Evolutionary conservation across 2,888 invertebrate genomes (phyloP).

Genomic region (Andrena dorsata): DNA sequence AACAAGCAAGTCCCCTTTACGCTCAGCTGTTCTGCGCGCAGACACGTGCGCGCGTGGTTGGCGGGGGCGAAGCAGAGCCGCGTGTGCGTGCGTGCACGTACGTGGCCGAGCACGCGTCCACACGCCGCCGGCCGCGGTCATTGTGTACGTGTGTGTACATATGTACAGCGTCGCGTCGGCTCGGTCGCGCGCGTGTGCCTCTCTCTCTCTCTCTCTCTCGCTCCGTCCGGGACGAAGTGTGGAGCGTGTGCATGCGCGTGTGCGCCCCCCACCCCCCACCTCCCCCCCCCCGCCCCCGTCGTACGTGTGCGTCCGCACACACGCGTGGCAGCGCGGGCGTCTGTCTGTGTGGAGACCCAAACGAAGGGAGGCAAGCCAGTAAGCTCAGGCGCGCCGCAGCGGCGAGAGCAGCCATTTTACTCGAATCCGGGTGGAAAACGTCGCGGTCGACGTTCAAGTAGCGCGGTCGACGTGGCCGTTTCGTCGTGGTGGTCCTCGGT

Average conservation of each 20-base stretch:
- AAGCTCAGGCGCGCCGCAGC: slow-evolving; percentile 84
- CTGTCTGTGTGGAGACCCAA: slow-evolving; percentile 82
- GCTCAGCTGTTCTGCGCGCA: slow-evolving; percentile 84
- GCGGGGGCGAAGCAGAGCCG: slow-evolving; percentile 62
- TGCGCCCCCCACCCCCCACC: slow-evolving; percentile 49
- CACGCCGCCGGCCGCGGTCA: slow-evolving; percentile 32
- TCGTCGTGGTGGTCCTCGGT: slow-evolving; percentile 5
- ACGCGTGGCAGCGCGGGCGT: slow-evolving; percentile 58
- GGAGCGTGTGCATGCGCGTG: slow-evolving; percentile 61
- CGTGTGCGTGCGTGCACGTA: slow-evolving; percentile 47
- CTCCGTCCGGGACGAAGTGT: neutral
- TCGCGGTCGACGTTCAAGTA: slow-evolving; percentile 51
- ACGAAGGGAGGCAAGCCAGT: slow-evolving; percentile 84
- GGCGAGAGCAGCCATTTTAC: slow-evolving; percentile 84
- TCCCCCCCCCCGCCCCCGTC: neutral
- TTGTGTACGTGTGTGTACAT: slow-evolving; percentile 24
- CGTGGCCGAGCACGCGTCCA: slow-evolving; percentile 43
- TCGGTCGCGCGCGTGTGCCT: slow-evolving; percentile 33
- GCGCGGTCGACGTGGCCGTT: slow-evolving; percentile 34
- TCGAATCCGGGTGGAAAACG: slow-evolving; percentile 80
- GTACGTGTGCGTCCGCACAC: slow-evolving; percentile 59
- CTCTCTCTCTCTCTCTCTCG: neutral
- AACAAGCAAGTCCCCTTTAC: slow-evolving; percentile 64
- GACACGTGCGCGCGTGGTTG: slow-evolving; percentile 83
- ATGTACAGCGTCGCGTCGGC: slow-evolving; percentile 15